These are phyloP conservation scores for Botia almorhae DNA, from an alignment of 2,797 vertebrate genomes.

Conservation along the genomic window DNA sequence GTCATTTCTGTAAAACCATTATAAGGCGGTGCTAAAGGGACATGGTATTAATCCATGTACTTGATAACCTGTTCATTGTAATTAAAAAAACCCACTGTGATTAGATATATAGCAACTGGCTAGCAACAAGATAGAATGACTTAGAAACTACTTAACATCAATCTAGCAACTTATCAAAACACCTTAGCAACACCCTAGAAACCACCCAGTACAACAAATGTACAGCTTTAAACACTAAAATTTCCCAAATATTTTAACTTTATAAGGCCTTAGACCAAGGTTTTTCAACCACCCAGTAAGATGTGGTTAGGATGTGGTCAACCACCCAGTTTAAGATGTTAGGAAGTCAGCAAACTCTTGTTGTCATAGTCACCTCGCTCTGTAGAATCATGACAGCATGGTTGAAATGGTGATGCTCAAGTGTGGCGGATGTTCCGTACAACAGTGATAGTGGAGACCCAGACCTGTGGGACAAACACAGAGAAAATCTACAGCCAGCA, in stretches of 20 bases:
- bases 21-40: conserved; percentile 4
- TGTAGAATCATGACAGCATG: conserved; percentile 86
- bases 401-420: conserved; percentile 85
- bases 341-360: neutral
- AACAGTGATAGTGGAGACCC: conserved; percentile 81
- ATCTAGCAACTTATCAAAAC: too few species aligned
- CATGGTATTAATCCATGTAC: neutral
- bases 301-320: too few species aligned
- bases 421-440: conserved; percentile 82
- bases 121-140: too few species aligned
- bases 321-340: neutral
- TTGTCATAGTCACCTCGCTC: conserved; percentile 75
- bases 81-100: conserved; percentile 5
- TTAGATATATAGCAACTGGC: neutral
- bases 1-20: conserved; percentile 7
- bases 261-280: neutral
- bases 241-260: neutral
- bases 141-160: too few species aligned
- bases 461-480: conserved; percentile 69
- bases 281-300: neutral
- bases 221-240: neutral
- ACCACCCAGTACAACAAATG: neutral
- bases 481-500: conserved; percentile 31
- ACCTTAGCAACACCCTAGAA: neutral
- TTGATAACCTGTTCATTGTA: neutral